Conservation (phyloP, 2,113 vertebrate genomes). For the Xiphophorus hellerii region DNA sequence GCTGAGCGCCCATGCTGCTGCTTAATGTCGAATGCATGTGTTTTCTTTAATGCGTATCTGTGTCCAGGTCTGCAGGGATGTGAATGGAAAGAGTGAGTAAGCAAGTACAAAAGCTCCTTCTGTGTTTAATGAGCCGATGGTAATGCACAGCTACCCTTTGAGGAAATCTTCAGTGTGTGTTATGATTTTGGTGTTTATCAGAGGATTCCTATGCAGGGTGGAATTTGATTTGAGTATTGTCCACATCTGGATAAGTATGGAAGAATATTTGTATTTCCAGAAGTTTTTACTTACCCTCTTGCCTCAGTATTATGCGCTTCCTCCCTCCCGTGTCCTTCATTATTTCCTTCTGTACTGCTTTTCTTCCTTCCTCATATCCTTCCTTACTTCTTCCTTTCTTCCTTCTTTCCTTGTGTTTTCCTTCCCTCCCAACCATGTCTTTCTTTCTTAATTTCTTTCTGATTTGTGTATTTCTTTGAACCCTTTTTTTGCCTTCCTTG, state of each 20-base stretch:
- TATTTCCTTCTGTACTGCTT: neutral
- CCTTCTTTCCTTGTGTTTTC: neutral
- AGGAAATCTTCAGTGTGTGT: slow-evolving; percentile 38
- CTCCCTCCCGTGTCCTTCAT: neutral
- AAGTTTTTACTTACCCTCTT: no score
- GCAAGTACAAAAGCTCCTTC: slow-evolving; percentile 30
- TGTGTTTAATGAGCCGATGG: slow-evolving; percentile 51
- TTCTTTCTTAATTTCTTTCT: neutral
- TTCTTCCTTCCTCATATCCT: neutral
- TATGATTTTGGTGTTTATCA: slow-evolving; percentile 28
- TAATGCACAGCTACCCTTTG: slow-evolving; percentile 50
- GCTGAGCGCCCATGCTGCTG: slow-evolving; percentile 69
- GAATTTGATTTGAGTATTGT: neutral
- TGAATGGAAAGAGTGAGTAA: slow-evolving; percentile 33
- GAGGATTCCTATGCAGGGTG: neutral
- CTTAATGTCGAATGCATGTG: slow-evolving; percentile 53
- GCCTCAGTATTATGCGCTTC: neutral
- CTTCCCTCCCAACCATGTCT: no score
- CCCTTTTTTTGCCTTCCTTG: neutral
- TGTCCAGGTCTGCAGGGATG: slow-evolving; percentile 50
- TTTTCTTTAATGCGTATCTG: slow-evolving; percentile 12
- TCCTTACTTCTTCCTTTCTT: neutral
- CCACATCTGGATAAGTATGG: neutral
- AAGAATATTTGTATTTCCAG: neutral
- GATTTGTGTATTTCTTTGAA: neutral